Evolutionary conservation across 2,797 vertebrate genomes (phyloP).

Genomic region (Danio jaintianensis): DNA sequence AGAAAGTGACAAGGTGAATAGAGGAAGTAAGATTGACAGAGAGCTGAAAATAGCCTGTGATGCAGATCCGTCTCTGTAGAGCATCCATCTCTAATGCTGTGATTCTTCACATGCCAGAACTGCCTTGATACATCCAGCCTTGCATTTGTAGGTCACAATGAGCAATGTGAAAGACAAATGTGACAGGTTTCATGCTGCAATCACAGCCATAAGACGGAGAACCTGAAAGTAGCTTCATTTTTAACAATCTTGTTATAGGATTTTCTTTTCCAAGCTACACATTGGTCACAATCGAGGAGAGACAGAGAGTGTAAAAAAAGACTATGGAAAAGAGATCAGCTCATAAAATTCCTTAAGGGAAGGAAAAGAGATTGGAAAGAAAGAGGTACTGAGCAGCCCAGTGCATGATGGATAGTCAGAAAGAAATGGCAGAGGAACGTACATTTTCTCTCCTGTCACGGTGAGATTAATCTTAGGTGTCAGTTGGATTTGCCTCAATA

Average conservation of each 20-base stretch:
- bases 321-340: neutral
- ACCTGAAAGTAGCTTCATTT: neutral
- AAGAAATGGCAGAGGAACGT: slow-evolving; percentile 31
- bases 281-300: neutral
- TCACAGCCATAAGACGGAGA: neutral
- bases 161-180: neutral
- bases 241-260: neutral
- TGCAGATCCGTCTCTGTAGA: slow-evolving; percentile 12
- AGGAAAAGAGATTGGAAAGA: neutral
- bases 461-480: slow-evolving; percentile 31
- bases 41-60: slow-evolving; percentile 30
- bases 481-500: slow-evolving; percentile 31
- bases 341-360: neutral
- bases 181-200: neutral
- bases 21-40: slow-evolving; percentile 21
- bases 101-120: slow-evolving; percentile 7
- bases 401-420: slow-evolving; percentile 21
- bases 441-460: slow-evolving; percentile 27
- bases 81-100: slow-evolving; percentile 19
- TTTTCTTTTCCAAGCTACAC: neutral
- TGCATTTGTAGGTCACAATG: slow-evolving; percentile 21
- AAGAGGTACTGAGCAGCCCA: neutral
- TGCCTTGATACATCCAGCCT: neutral
- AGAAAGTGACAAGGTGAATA: slow-evolving; percentile 15
- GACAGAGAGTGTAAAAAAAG: neutral